These are phyloP conservation scores for Beaufortia kweichowensis DNA, from an alignment of 2,113 vertebrate genomes.

Conservation along the genomic window DNA sequence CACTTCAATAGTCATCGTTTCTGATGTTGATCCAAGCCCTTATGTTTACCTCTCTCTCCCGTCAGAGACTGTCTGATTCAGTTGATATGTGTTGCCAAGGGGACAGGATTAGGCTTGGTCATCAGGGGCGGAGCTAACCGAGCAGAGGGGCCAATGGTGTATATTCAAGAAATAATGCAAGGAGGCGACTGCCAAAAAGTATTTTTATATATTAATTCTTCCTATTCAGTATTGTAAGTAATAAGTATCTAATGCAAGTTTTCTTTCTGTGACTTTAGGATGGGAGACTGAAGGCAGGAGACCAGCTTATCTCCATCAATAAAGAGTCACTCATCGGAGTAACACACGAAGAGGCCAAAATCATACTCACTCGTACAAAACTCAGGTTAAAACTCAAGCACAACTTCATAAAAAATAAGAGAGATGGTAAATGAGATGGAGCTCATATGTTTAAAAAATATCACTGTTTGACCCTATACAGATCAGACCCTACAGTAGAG, in stretches of 20 bases:
- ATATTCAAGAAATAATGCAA: constrained; percentile 86
- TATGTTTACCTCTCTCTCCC: constrained; percentile 51
- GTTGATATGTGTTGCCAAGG: constrained; percentile 86
- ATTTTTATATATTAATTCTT: constrained; percentile 22
- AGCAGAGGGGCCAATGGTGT: constrained; percentile 89
- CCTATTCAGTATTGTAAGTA: too few species aligned
- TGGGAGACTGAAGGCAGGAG: constrained; percentile 86
- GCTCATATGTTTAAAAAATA: background rate
- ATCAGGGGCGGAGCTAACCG: constrained; percentile 87
- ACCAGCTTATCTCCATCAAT: constrained; percentile 92
- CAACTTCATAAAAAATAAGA: too few species aligned
- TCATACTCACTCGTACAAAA: constrained; percentile 80
- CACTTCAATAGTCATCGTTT: constrained; percentile 56
- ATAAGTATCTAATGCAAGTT: background rate
- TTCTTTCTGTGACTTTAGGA: constrained; percentile 74
- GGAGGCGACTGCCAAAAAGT: constrained; percentile 95
- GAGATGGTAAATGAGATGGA: too few species aligned
- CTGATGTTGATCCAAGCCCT: constrained; percentile 51
- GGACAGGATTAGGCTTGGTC: constrained; percentile 83
- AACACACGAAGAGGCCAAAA: constrained; percentile 88
- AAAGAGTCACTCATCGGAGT: constrained; percentile 91
- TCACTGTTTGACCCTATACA: constrained; percentile 63
- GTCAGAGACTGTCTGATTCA: constrained; percentile 81
- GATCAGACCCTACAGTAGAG: constrained; percentile 85
- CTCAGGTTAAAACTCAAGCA: constrained; percentile 76